phyloP scores from a whole-genome alignment of 2,797 vertebrate species.

The Lepus townsendii region DNA sequence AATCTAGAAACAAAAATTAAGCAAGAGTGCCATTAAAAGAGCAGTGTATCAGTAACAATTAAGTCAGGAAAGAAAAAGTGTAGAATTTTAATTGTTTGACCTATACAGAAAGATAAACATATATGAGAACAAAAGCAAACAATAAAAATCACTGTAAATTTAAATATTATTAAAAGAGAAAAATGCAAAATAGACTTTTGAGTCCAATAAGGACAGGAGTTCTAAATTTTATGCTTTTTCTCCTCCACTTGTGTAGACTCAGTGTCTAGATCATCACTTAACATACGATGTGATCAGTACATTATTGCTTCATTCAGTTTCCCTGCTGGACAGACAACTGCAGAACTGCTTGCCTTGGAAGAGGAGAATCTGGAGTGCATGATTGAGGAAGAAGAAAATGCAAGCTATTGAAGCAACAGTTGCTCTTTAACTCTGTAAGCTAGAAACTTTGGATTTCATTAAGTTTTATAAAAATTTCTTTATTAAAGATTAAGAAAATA shows the following conservation, averaged over 20 bases:
- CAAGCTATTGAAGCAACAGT: neutral
- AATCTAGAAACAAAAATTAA: neutral
- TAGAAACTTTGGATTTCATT: neutral
- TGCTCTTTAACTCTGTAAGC: neutral
- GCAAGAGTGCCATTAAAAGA: neutral
- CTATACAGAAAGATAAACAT: neutral
- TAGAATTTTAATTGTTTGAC: neutral
- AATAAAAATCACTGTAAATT: neutral
- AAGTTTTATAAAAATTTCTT: neutral
- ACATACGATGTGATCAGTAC: neutral
- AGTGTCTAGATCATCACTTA: neutral
- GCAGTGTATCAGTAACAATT: neutral
- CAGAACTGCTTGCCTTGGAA: accelerated
- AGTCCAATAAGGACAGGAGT: neutral
- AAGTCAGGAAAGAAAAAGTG: neutral
- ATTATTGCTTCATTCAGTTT: neutral
- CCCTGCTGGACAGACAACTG: accelerated
- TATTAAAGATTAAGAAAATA: too few species aligned
- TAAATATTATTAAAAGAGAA: neutral
- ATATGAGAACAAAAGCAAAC: neutral
- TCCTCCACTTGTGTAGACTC: neutral
- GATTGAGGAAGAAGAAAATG: neutral
- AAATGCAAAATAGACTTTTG: neutral
- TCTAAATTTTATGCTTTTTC: neutral
- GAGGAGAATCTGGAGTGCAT: neutral